These are phyloP conservation scores for Prionailurus viverrinus DNA, from an alignment of 2,113 vertebrate genomes.

Conservation along the genomic window DNA sequence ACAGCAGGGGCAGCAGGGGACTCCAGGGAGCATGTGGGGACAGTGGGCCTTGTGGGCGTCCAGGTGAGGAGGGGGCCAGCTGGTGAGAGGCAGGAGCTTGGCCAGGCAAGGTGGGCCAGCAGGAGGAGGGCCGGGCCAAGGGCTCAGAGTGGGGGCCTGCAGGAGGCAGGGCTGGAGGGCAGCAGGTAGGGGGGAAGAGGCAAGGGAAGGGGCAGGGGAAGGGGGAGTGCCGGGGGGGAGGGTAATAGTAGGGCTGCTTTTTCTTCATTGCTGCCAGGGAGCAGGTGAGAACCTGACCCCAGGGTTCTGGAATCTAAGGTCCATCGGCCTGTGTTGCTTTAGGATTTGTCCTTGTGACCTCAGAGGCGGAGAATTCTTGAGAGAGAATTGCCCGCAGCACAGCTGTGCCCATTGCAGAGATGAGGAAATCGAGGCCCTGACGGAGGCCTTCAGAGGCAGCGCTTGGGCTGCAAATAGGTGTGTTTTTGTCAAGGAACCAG, in stretches of 20 bases:
- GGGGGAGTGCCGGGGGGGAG: accelerated
- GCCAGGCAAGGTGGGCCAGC: background rate
- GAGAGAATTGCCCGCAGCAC: background rate
- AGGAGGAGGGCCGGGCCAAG: background rate
- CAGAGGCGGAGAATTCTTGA: background rate
- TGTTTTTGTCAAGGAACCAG: background rate
- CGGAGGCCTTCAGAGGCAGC: background rate
- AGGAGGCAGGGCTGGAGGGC: background rate
- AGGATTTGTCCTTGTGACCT: background rate
- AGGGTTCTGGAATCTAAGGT: background rate
- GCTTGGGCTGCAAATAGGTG: background rate
- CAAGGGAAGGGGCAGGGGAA: accelerated
- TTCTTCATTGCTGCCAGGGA: background rate
- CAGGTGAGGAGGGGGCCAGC: background rate
- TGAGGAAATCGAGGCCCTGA: background rate
- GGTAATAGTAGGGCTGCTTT: background rate
- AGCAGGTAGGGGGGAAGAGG: background rate
- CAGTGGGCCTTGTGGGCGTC: background rate
- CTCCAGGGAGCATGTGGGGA: background rate
- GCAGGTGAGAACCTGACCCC: accelerated
- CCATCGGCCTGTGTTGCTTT: background rate
- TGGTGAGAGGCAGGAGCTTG: background rate
- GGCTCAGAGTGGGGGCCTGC: background rate
- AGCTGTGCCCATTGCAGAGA: background rate
- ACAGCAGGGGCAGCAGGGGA: background rate